These are phyloP conservation scores for Metacarcinus magister DNA, from an alignment of 2,888 invertebrate species.

Conservation along the genomic window DNA sequence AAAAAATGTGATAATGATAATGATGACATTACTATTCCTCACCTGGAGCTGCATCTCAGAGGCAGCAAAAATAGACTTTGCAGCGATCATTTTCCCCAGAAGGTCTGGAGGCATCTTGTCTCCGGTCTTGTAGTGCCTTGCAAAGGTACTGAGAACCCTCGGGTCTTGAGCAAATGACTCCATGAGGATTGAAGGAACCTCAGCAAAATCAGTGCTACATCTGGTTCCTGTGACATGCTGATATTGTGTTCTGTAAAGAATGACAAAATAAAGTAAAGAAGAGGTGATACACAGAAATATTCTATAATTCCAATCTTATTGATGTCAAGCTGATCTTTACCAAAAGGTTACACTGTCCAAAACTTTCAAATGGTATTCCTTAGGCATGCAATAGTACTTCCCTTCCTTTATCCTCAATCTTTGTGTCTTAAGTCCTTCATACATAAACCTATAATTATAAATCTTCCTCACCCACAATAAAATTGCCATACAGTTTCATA, in stretches of 20 bases:
- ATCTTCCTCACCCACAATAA: too few species aligned
- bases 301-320: background rate
- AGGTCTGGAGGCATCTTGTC: constrained; percentile 92
- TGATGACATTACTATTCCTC: constrained; percentile 76
- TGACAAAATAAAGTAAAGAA: background rate
- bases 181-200: constrained; percentile 99
- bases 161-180: constrained; percentile 98
- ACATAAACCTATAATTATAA: too few species aligned
- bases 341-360: too few species aligned
- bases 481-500: too few species aligned
- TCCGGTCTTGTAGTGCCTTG: constrained; percentile 95
- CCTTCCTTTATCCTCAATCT: too few species aligned
- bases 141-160: constrained; percentile 92
- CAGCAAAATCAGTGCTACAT: constrained; percentile 98
- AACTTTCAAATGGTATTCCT: too few species aligned
- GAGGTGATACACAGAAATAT: background rate
- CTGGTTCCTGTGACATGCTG: constrained; percentile 99
- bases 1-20: background rate
- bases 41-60: constrained; percentile 94
- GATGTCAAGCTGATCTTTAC: background rate
- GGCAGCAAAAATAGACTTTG: constrained; percentile 94
- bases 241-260: constrained; percentile 88
- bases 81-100: constrained; percentile 91
- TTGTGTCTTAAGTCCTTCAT: too few species aligned
- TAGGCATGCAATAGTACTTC: too few species aligned